phyloP scores from a whole-genome alignment of 2,113 vertebrate species.

The Antennarius striatus region DNA sequence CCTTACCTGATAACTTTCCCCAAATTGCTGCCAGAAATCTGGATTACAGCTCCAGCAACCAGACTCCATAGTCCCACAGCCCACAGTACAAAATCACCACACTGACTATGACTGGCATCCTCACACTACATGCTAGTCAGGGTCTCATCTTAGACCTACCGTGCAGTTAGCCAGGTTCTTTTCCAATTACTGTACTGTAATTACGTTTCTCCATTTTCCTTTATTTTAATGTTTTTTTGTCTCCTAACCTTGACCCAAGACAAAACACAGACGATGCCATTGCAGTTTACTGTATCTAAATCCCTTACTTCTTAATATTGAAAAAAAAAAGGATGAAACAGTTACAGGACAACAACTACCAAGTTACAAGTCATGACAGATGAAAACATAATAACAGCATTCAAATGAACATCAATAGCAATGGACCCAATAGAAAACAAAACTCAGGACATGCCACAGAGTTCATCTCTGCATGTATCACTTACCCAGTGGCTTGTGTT shows the following conservation, averaged over 20 bases:
- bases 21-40: conserved; percentile 36
- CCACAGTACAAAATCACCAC: conserved; percentile 67
- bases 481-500: conserved; percentile 99
- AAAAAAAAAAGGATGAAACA: too few relatives aligned
- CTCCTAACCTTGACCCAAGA: conserved; percentile 77
- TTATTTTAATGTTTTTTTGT: conserved; percentile 81
- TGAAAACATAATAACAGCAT: conserved; percentile 1
- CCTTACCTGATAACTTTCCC: conserved; percentile 47
- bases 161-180: conserved; percentile 84
- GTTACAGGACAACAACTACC: background rate
- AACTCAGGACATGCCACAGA: background rate
- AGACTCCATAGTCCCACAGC: conserved; percentile 56
- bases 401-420: conserved; percentile 1
- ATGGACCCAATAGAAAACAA: background rate
- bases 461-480: conserved; percentile 31
- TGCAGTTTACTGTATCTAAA: background rate
- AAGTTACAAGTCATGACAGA: background rate
- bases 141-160: conserved; percentile 83
- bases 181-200: conserved; percentile 84
- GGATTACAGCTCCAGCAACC: conserved; percentile 41
- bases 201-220: conserved; percentile 90
- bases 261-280: conserved; percentile 60
- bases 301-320: too few relatives aligned
- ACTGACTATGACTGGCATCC: conserved; percentile 80
- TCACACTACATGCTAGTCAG: conserved; percentile 80